Conservation (phyloP, 92 coral and sea anemone genomes). For the Paramuricea clavata region DNA sequence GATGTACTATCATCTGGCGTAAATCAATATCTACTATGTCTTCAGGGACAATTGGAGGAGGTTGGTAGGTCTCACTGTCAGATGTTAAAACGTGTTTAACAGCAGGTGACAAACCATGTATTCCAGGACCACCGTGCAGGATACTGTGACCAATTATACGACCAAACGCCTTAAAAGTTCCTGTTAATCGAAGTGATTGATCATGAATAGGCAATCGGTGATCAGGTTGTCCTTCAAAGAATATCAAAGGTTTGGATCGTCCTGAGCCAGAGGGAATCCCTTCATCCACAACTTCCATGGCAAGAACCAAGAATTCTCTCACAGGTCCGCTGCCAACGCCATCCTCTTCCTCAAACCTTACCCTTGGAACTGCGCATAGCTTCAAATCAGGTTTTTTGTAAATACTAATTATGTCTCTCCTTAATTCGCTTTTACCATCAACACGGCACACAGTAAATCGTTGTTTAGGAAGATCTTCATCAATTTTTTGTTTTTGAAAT, state of each 20-base stretch:
- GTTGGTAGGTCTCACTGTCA: slow-evolving; percentile 19
- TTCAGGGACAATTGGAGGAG: slow-evolving; percentile 28
- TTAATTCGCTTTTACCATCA: slow-evolving; percentile 3
- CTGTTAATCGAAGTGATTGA: slow-evolving; percentile 1
- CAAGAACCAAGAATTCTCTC: not conserved
- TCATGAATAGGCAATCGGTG: not conserved
- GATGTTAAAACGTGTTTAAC: slow-evolving; percentile 28
- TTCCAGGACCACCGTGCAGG: slow-evolving; percentile 41
- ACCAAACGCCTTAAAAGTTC: slow-evolving; percentile 15
- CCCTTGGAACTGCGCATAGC: slow-evolving; percentile 7
- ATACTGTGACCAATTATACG: slow-evolving; percentile 33
- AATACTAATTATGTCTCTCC: slow-evolving; percentile 12
- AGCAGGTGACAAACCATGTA: slow-evolving; percentile 34
- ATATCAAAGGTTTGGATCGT: slow-evolving; percentile 3
- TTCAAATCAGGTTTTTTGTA: slow-evolving; percentile 24
- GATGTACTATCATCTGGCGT: not conserved
- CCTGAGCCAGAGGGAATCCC: slow-evolving; percentile 13
- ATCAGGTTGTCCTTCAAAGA: slow-evolving; percentile 18
- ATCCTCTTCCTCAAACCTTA: slow-evolving; percentile 26
- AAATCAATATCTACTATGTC: slow-evolving; percentile 34
- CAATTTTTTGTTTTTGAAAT: not conserved
- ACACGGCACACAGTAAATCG: slow-evolving; percentile 7
- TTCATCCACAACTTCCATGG: slow-evolving; percentile 1
- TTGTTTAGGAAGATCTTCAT: slow-evolving; percentile 8
- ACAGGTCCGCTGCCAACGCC: slow-evolving; percentile 18